A percentile compares a stretch with the other conserved stretches of the same genome.
Conservation (phyloP, 2,888 invertebrate genomes). For the Hypsopygia costalis region DNA sequence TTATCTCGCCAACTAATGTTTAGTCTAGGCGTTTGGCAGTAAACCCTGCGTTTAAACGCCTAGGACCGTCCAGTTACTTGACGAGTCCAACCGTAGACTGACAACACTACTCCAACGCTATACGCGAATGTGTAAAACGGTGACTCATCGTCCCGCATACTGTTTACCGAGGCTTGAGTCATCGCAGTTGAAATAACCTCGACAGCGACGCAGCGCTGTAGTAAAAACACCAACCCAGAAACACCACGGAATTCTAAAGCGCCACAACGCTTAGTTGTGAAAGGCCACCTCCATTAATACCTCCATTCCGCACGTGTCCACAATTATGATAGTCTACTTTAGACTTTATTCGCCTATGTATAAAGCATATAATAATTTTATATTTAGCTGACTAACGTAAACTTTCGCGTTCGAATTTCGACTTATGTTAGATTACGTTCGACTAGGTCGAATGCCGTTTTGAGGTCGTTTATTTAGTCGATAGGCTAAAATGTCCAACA, state of each 20-base stretch:
- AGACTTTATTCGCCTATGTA: conserved; percentile 30
- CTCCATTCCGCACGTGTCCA: conserved; percentile 76
- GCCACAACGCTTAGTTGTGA: conserved; percentile 54
- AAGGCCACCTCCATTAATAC: conserved; percentile 74
- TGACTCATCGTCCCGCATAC: conserved; percentile 81
- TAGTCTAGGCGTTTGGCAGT: conserved; percentile 66
- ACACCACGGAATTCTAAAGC: conserved; percentile 44
- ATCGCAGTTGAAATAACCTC: conserved; percentile 56
- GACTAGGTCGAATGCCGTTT: conserved; percentile 77
- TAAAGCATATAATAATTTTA: conserved; percentile 31
- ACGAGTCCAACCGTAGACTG: conserved; percentile 77
- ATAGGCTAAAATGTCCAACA: conserved; percentile 41
- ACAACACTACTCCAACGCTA: conserved; percentile 79
- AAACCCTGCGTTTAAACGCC: conserved; percentile 69
- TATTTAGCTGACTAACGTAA: conserved; percentile 57
- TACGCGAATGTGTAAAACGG: conserved; percentile 81
- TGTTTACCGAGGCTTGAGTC: conserved; percentile 80
- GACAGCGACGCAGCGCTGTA: conserved; percentile 64
- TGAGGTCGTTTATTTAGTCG: conserved; percentile 73
- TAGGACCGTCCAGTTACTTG: conserved; percentile 65
- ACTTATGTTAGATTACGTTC: conserved; percentile 73
- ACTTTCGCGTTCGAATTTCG: conserved; percentile 74
- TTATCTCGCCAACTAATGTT: conserved; percentile 47
- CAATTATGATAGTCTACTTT: conserved; percentile 37
- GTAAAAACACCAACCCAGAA: conserved; percentile 25